Conservation (phyloP, 2,888 invertebrate genomes). For the Heliconius sara region DNA sequence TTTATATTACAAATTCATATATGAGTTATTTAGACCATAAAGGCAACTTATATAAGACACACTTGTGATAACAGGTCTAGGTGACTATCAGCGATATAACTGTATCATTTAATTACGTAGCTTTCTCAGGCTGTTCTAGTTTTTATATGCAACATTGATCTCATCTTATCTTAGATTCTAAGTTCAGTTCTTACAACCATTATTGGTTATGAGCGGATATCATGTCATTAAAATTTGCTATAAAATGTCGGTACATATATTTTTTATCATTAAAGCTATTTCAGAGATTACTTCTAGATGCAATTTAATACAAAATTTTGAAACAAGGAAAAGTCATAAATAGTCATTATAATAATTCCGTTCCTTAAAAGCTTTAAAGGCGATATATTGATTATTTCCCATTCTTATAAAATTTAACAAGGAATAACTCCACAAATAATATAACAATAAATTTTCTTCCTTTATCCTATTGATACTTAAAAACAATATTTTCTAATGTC, state of each 20-base stretch:
- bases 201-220: conserved; percentile 32
- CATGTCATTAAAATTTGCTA: conserved; percentile 21
- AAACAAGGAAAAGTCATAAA: neutral
- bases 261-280: neutral
- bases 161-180: conserved; percentile 42
- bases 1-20: neutral
- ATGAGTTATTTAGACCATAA: neutral
- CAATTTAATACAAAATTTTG: neutral
- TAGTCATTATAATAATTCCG: no score
- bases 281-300: neutral
- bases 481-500: no score
- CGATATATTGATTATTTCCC: no score
- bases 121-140: conserved; percentile 45
- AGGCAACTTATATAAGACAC: neutral
- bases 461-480: no score
- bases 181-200: conserved; percentile 32
- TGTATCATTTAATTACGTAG: conserved; percentile 49
- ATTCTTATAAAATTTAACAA: no score
- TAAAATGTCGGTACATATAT: neutral
- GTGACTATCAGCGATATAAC: conserved; percentile 39
- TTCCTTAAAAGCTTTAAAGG: no score
- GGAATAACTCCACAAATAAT: no score
- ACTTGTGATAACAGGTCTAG: conserved; percentile 31
- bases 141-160: conserved; percentile 45
- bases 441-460: no score